These are phyloP conservation scores for Gryllus longicercus DNA, from an alignment of 2,888 invertebrate genomes.

Conservation along the genomic window DNA sequence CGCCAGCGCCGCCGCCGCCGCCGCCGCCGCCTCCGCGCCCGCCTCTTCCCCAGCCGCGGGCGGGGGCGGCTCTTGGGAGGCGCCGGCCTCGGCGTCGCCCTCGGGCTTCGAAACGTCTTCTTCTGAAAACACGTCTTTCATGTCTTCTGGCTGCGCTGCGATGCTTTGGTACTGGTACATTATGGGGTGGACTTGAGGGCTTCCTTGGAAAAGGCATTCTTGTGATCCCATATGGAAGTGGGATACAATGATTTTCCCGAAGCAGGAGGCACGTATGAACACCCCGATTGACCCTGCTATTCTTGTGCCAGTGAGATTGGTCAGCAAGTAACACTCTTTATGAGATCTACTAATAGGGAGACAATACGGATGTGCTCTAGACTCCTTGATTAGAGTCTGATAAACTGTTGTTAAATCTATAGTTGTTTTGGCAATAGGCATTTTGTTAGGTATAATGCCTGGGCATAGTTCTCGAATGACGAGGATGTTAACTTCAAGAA, in stretches of 20 bases:
- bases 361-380: neutral
- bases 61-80: too few relatives aligned
- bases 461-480: constrained; percentile 25
- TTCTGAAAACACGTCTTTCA: too few relatives aligned
- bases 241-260: constrained; percentile 33
- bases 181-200: neutral
- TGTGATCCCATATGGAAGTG: constrained; percentile 32
- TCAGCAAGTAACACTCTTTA: constrained; percentile 24
- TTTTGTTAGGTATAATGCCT: constrained; percentile 24
- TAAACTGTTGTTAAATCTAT: constrained; percentile 17
- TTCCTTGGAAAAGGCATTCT: constrained; percentile 30
- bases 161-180: neutral
- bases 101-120: too few relatives aligned
- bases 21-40: too few relatives aligned
- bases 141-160: too few relatives aligned
- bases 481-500: constrained; percentile 24
- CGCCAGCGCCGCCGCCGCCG: too few relatives aligned
- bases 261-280: constrained; percentile 32
- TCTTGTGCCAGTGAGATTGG: constrained; percentile 24
- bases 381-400: neutral
- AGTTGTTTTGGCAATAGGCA: constrained; percentile 25
- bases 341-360: constrained; percentile 25
- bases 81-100: too few relatives aligned
- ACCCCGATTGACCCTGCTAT: constrained; percentile 28
- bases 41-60: too few relatives aligned